A percentile compares a stretch with the other conserved stretches of the same genome.
These are phyloP conservation scores for Elephantulus edwardii DNA, from an alignment of 2,113 vertebrate species.

Conservation along the genomic window DNA sequence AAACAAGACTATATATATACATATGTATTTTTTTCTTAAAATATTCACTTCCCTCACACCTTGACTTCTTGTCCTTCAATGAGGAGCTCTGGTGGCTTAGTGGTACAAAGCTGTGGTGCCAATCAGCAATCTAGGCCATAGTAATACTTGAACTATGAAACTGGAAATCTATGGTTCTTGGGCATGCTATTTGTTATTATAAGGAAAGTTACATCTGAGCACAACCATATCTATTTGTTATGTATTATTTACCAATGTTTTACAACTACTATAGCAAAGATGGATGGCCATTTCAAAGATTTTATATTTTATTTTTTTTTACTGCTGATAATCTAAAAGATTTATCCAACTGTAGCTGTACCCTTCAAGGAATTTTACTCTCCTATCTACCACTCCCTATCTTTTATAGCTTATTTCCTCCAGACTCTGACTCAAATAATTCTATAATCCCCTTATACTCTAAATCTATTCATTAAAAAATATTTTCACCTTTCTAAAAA, in stretches of 20 bases:
- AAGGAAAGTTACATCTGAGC: no score
- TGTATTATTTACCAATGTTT: background rate
- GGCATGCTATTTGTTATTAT: no score
- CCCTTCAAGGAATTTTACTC: background rate
- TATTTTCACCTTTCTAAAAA: background rate
- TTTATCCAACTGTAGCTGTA: background rate
- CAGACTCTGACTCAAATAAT: background rate
- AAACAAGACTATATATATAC: no score
- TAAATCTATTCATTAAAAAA: background rate
- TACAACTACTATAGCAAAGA: background rate
- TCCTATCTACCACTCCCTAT: background rate
- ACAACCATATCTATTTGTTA: background rate
- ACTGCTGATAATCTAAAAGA: background rate
- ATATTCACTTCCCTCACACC: no score
- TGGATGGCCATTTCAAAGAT: background rate
- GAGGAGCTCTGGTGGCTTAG: no score
- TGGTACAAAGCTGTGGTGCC: no score
- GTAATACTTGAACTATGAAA: no score
- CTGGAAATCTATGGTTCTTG: background rate
- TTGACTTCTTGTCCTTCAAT: background rate
- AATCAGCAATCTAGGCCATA: no score
- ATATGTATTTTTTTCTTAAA: no score
- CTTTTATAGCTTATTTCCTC: background rate
- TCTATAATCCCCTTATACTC: background rate
- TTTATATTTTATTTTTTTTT: no score